Evolutionary conservation across 2,797 vertebrate species (phyloP), one percentile per base, ranked within the genome.

Genomic region (Falco novaeseelandiae): DNA sequence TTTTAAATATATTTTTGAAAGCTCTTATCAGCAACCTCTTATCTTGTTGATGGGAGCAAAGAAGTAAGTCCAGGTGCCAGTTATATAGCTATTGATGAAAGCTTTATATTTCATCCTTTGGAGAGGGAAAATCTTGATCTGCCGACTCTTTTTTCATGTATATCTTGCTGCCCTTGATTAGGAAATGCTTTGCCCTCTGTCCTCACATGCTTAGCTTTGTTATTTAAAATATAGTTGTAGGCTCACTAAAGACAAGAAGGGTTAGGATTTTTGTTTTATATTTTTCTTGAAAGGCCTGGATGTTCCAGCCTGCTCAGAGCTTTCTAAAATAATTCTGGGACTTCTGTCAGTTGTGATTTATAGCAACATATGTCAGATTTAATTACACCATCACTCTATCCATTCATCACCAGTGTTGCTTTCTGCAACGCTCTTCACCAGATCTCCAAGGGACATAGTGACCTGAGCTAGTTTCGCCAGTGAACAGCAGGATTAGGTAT

Each of bases 271-370:
- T 21, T 7, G 38, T 58, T 88, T 92, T 71, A 46, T 51, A 34
- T 85, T 87, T 95, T 93, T 18, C 54, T 88, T 92, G 63, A 93
- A 92, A 89, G 67, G 85, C 15, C 72, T 62, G 81, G 54, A 66
- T 73, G 55, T 82, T 84, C 44, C n/a, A 66, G 17, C 46, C 23
- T 57, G 29, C 69, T 40, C 49, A 80, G 84, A 83, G 32, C 20
- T 79, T 81, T 95, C 69, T 62, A 84, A 95, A 93, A 95, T 84
- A 91, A 91, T 79, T 81, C 93, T 87, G 72, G 8, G 51, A 71
- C 40, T 88, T 81, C 80, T 94, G 87, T 97, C 93, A 90, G 66
- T 76, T 86, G 80, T 95, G 94, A 96, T 95, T 96, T 95, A 91
- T 81, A 76, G 48, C 87, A 91, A 86, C 88, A 82, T 32, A 44